A percentile compares a stretch with the other conserved stretches of the same genome.
Evolutionary conservation across 2,113 vertebrate genomes (phyloP).

Genomic region (Butastur rufipennis): DNA sequence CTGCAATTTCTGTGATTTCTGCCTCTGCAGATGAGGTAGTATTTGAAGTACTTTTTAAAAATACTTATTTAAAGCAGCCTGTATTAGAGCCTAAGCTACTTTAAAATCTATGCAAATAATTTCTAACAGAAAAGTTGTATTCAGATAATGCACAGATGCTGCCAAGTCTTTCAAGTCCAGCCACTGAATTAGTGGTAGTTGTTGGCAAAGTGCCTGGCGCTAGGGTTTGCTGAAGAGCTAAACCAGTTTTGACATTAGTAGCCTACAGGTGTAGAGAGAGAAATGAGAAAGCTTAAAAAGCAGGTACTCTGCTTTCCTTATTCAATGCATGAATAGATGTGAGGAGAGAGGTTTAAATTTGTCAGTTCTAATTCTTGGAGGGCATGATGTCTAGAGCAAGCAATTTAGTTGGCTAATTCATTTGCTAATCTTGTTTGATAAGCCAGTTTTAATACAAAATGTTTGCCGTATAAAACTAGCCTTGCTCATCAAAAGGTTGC

Average conservation of each 20-base stretch:
- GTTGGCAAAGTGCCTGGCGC: background rate
- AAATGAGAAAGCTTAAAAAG: background rate
- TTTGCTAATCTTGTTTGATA: background rate
- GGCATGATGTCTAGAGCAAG: background rate
- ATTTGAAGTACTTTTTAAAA: background rate
- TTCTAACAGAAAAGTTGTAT: background rate
- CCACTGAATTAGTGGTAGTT: background rate
- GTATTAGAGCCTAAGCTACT: background rate
- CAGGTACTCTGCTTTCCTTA: background rate
- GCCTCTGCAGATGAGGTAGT: background rate
- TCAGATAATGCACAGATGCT: background rate
- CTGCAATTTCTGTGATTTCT: background rate
- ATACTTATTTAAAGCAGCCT: background rate
- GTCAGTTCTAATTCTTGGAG: background rate
- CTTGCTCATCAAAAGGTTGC: background rate
- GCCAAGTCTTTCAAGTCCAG: constrained; percentile 35
- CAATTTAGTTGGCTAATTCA: background rate
- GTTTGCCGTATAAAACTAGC: background rate
- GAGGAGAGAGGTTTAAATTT: background rate
- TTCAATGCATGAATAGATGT: background rate
- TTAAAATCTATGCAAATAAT: constrained; percentile 28
- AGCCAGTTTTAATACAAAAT: background rate
- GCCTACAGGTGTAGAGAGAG: background rate
- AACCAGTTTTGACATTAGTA: background rate
- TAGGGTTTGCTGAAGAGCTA: background rate